A percentile compares a stretch with the other conserved stretches of the same genome.
These are phyloP conservation scores for Scyliorhinus canicula DNA, from an alignment of 2,797 vertebrate species.

Conservation along the genomic window DNA sequence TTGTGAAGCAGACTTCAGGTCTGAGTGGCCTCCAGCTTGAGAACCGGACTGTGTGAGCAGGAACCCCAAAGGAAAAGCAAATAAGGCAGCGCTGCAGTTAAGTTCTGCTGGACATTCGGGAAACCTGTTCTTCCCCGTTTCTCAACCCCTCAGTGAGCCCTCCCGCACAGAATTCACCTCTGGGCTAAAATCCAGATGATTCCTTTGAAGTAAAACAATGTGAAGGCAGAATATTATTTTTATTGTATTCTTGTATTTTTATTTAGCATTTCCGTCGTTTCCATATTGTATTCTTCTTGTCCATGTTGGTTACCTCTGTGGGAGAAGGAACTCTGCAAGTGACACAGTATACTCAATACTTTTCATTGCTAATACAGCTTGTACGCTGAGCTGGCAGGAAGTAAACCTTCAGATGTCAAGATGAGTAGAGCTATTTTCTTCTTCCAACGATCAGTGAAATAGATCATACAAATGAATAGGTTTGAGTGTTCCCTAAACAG, in stretches of 20 bases:
- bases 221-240: not conserved
- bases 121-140: not conserved
- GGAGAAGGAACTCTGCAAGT: not conserved
- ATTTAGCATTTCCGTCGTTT: not conserved
- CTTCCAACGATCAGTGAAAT: not conserved
- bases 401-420: not conserved
- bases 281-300: not conserved
- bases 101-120: not conserved
- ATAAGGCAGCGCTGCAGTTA: not conserved
- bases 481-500: not conserved
- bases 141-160: too few relatives aligned
- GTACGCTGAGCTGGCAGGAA: constrained; percentile 4
- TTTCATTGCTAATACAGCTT: constrained; percentile 1
- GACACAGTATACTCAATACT: not conserved
- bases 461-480: not conserved
- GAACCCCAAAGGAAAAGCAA: not conserved
- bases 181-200: not conserved
- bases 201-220: not conserved
- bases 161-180: not conserved
- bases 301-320: not conserved
- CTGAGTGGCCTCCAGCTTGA: not conserved
- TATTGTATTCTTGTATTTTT: not conserved
- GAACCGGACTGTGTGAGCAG: not conserved
- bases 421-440: not conserved
- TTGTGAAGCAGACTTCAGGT: not conserved